Base-by-base conservation (phyloP, 2,888 invertebrate species). In the Volucella zonaria region DNA sequence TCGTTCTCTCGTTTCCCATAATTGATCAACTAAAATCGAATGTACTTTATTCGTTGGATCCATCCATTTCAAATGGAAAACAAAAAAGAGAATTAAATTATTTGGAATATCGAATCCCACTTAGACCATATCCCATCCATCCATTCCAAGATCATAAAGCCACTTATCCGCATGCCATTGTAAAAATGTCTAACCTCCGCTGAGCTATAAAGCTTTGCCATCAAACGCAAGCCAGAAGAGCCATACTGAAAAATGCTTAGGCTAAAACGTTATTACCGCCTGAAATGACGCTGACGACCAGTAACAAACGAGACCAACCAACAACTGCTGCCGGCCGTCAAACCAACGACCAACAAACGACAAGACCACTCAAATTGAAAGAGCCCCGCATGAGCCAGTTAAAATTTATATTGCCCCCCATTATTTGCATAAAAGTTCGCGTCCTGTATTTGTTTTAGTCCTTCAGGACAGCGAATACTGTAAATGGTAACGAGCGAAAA, bases 391-490 rank as follows among this genome's bases (percentile, higher is more conserved):
- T 79, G 64, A 75, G 79, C 45, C 59, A 83, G 75, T 75, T 79
- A 68, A 76, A 81, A 76, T 75, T 52, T 76, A 66, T 81, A 85
- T 81, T 67, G 67, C 75, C 51, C 10, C 49, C 23, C 51, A 49
- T 47, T 80, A 80, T 85, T 85, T 80, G 85, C 76, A 76, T 81
- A 85, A 61, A 71, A 71, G 71, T 73, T 71, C 38, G 76, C 49
- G 68, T 67, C 58, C 68, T 56, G 71, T 58, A 80, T 80, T 85
- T 71, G 49, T 58, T 66, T 74, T 43, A 15, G 56, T 70, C 40
- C 42, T 66, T 43, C 18, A 38, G 59, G 40, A n/a, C 38, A 43
- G n/a, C 52, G 14, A n/a, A 23, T 9, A 58, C 51, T 58, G 42
- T 47, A 10, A 38, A 62, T 59, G 59, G 43, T 62, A 76, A 66